These are phyloP conservation scores for Leptosomus discolor DNA, from an alignment of 2,113 vertebrate genomes.

Conservation along the genomic window DNA sequence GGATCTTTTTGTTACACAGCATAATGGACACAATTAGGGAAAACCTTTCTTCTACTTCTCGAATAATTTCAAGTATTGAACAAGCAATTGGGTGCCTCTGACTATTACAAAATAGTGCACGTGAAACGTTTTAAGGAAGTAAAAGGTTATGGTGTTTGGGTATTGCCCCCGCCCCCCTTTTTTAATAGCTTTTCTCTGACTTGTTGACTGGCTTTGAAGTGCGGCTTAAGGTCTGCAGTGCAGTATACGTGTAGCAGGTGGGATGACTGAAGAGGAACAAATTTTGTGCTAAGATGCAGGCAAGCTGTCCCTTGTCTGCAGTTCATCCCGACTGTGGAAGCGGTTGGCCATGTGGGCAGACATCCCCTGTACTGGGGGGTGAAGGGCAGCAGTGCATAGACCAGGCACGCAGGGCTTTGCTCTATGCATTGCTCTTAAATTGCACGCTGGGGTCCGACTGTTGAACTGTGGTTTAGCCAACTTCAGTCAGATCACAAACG, in stretches of 20 bases:
- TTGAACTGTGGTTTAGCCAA: neutral
- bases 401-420: neutral
- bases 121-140: neutral
- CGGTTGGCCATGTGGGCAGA: neutral
- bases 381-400: neutral
- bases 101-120: neutral
- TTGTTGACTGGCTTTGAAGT: neutral
- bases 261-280: neutral
- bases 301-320: neutral
- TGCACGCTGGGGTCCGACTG: neutral
- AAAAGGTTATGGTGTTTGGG: neutral
- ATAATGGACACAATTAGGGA: neutral
- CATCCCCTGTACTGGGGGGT: accelerated
- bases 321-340: neutral
- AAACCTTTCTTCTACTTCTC: neutral
- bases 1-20: neutral
- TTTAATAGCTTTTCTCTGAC: neutral
- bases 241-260: neutral
- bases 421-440: neutral
- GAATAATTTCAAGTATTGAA: neutral
- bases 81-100: neutral
- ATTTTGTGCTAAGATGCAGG: neutral
- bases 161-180: neutral
- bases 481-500: neutral
- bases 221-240: neutral